A percentile compares a stretch with the other conserved stretches of the same genome.
Evolutionary conservation across 2,113 vertebrate genomes (phyloP).

Genomic region (Microtus montanus): DNA sequence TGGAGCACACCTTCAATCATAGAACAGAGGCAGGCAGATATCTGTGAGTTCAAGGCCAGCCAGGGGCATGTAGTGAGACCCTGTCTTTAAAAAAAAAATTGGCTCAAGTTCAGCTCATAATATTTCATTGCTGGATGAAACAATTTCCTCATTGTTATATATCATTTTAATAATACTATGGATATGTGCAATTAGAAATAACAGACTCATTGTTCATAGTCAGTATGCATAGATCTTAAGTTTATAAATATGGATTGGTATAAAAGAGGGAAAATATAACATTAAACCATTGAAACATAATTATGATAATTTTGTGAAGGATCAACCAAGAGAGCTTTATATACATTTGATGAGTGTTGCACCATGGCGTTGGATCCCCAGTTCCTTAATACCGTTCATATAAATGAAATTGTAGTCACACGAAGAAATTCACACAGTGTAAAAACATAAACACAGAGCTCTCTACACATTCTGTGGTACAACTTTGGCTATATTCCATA

Average conservation of each 20-base stretch:
- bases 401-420: not conserved
- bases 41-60: not conserved
- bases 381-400: not conserved
- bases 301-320: not conserved
- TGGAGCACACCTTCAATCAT: not conserved
- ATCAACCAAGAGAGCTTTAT: not conserved
- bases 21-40: not conserved
- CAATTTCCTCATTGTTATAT: not conserved
- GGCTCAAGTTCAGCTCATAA: not conserved
- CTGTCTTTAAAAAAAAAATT: not conserved
- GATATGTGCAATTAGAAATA: not conserved
- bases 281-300: not conserved
- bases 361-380: not conserved
- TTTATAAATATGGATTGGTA: not conserved
- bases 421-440: not conserved
- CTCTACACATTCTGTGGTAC: not conserved
- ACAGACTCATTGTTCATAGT: not conserved
- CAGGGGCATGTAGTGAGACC: not conserved
- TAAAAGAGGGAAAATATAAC: not conserved
- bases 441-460: not conserved
- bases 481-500: not conserved
- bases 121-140: not conserved
- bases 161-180: not conserved
- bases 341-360: not conserved
- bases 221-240: not conserved